phyloP scores from a whole-genome alignment of 2,797 vertebrate genomes.

The Sebastes minor region DNA sequence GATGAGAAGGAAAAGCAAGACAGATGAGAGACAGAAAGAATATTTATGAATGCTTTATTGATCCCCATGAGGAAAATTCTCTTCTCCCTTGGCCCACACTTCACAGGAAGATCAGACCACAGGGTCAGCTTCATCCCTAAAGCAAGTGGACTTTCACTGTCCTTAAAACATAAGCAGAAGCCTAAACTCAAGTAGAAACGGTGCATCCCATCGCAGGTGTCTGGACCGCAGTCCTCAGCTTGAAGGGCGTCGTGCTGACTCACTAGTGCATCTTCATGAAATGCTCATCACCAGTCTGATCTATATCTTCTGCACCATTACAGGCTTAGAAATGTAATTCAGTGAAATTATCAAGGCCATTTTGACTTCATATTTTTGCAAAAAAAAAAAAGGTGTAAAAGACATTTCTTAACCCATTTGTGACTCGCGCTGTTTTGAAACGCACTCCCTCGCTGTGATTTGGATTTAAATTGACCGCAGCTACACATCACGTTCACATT shows the following conservation, averaged over 20 bases:
- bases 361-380: conserved; percentile 1
- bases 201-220: not conserved
- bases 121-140: conserved; percentile 30
- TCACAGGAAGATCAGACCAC: conserved; percentile 26
- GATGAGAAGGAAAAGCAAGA: conserved; percentile 25
- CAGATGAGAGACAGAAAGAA: conserved; percentile 30
- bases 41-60: conserved; percentile 52
- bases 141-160: conserved; percentile 26
- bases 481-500: conserved; percentile 28
- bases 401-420: not conserved
- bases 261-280: conserved; percentile 2
- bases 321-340: not conserved
- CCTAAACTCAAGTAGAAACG: not conserved
- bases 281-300: not conserved
- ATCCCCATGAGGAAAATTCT: conserved; percentile 37
- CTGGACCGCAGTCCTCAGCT: not conserved
- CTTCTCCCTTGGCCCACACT: conserved; percentile 17
- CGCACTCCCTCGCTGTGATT: not conserved
- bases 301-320: not conserved
- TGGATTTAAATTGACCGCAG: conserved; percentile 11
- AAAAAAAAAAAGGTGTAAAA: not conserved
- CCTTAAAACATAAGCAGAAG: conserved; percentile 30
- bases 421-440: conserved; percentile 4
- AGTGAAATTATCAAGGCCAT: not conserved
- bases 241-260: not conserved